Base-by-base conservation (phyloP, 2,888 invertebrate genomes). In the Callyntrura guangdongensis region DNA sequence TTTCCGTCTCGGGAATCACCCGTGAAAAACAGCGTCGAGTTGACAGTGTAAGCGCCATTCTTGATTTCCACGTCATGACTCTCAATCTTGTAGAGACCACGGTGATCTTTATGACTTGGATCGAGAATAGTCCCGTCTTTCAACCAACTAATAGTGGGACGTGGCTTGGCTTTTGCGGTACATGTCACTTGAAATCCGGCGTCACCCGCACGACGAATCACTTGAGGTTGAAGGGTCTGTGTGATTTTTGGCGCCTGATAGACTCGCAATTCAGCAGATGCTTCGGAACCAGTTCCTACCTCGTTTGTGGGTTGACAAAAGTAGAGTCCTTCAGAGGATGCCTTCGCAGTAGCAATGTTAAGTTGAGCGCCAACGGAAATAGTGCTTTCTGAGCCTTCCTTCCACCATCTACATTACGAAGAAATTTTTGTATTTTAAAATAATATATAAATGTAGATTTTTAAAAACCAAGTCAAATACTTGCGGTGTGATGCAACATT, bases 291-390 rank as follows among this genome's bases (percentile, higher is more conserved):
- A 93, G 97, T 97, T 0, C 98, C 98, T 93, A 98, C 96, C 95
- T 98, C 98, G 95, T 98, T 98, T 85, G 97, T 97, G 0, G 98
- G 98, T 94, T 98, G 98, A 94, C 98, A 98, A 94, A 97, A 97
- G 95, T 98, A 98, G 69, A 97, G 96, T 3, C 98, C 98, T 95
- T 98, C 98, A 94, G 97, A 97, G 67, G 97, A 97, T 59, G 98
- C 96, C 94, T 98, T 97, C 0, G 97, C 98, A 91, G 97, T 97
- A 0, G 97, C 97, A 94, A 98, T 98, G 59, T 97, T 97, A 95
- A 98, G 98, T 94, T 97, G 97, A 22, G 97, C 96, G 0, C 98
- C 98, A 1, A 97, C 97, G 1, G 97, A 97, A 0, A 97, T 95
- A 3, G 97, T 97, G 67, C 96, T 96, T 3, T 95, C 95, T 20